phyloP scores from a whole-genome alignment of 2,888 invertebrate genomes.

The Myopa testacea region DNA sequence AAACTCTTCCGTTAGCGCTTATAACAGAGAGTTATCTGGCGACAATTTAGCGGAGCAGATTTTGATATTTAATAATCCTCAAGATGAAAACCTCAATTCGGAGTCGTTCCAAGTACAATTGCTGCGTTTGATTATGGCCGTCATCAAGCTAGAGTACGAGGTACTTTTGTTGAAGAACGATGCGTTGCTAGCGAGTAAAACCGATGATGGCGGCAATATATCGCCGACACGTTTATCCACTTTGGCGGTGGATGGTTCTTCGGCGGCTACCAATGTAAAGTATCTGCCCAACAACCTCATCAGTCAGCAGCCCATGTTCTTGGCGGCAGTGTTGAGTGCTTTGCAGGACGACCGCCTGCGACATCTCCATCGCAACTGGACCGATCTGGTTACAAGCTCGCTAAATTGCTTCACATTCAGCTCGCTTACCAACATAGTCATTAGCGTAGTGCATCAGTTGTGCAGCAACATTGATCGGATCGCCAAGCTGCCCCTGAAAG shows the following conservation, averaged over 20 bases:
- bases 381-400: conserved; percentile 82
- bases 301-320: conserved; percentile 85
- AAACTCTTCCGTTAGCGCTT: conserved; percentile 75
- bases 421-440: conserved; percentile 80
- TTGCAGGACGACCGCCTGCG: conserved; percentile 78
- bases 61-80: conserved; percentile 78
- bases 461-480: conserved; percentile 77
- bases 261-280: conserved; percentile 69
- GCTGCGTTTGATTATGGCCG: conserved; percentile 75
- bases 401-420: conserved; percentile 81
- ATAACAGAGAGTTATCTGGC: conserved; percentile 47
- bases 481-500: conserved; percentile 64
- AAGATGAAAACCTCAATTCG: conserved; percentile 73
- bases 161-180: conserved; percentile 72
- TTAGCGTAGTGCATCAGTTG: conserved; percentile 82
- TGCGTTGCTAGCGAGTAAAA: conserved; percentile 47
- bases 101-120: conserved; percentile 79
- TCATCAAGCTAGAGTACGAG: conserved; percentile 82
- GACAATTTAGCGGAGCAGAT: conserved; percentile 80
- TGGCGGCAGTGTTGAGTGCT: conserved; percentile 82
- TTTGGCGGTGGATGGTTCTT: conserved; percentile 51
- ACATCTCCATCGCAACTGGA: conserved; percentile 85
- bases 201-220: conserved; percentile 58
- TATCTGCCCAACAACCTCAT: conserved; percentile 76
- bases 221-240: conserved; percentile 61